These are phyloP conservation scores for Corapipo altera DNA, from an alignment of 2,113 vertebrate species.

Conservation along the genomic window DNA sequence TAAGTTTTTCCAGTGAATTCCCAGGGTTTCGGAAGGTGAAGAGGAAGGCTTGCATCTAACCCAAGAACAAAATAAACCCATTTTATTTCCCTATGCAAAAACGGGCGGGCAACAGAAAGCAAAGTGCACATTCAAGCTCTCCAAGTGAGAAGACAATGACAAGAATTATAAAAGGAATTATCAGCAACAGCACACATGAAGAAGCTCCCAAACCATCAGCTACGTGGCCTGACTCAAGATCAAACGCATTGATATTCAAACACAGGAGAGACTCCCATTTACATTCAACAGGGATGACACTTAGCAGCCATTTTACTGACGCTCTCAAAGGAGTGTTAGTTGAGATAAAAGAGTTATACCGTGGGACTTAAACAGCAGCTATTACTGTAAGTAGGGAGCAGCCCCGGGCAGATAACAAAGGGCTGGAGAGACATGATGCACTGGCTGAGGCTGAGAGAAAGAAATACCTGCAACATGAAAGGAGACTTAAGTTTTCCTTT, in stretches of 20 bases:
- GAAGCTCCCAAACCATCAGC: not conserved
- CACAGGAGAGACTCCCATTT: not conserved
- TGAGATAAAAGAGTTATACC: slow-evolving; percentile 35
- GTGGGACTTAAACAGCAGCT: slow-evolving; percentile 24
- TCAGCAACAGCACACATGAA: not conserved
- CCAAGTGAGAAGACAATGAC: slow-evolving; percentile 13
- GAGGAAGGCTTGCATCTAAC: not conserved
- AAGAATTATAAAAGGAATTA: slow-evolving; percentile 38
- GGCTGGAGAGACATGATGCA: not conserved
- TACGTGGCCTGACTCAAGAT: slow-evolving; percentile 28
- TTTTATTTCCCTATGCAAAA: not conserved
- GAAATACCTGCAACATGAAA: slow-evolving; percentile 9
- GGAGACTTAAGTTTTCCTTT: slow-evolving; percentile 6
- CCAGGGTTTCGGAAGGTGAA: not conserved
- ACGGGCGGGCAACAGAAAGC: not conserved
- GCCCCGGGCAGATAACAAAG: slow-evolving; percentile 2
- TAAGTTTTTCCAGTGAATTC: not conserved
- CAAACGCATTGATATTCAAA: slow-evolving; percentile 21
- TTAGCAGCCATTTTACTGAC: slow-evolving; percentile 7
- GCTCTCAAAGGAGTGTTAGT: slow-evolving; percentile 24
- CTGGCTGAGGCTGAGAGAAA: not conserved
- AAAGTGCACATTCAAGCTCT: not conserved
- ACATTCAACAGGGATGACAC: slow-evolving; percentile 22
- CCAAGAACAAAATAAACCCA: not conserved
- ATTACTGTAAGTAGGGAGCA: slow-evolving; percentile 21